Evolutionary conservation across 2,888 invertebrate genomes (phyloP).

Genomic region (Cosmopolites sordidus): DNA sequence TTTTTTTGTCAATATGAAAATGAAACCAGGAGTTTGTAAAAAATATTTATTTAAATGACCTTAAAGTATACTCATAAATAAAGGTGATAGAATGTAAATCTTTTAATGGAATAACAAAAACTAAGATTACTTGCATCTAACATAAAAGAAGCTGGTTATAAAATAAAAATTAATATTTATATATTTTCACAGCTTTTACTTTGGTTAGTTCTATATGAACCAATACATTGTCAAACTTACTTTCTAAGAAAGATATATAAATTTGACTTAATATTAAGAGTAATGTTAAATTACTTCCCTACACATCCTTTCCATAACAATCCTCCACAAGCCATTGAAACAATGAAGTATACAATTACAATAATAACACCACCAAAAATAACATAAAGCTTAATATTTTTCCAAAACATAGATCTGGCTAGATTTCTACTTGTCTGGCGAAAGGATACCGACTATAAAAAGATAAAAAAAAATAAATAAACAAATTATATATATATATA

Average conservation of each 20-base stretch:
- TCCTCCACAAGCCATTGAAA: slow-evolving; percentile 85
- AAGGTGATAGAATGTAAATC: too few relatives aligned
- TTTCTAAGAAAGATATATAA: too few relatives aligned
- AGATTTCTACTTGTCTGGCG: slow-evolving; percentile 80
- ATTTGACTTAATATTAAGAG: too few relatives aligned
- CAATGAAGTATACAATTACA: slow-evolving; percentile 75
- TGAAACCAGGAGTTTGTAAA: too few relatives aligned
- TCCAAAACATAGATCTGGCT: slow-evolving; percentile 87
- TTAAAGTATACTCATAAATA: too few relatives aligned
- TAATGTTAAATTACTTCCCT: slow-evolving; percentile 34
- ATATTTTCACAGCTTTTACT: too few relatives aligned
- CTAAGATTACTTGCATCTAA: too few relatives aligned
- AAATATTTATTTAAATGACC: too few relatives aligned
- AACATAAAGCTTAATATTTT: slow-evolving; percentile 85
- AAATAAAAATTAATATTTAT: background rate
- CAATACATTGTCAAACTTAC: too few relatives aligned
- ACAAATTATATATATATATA: slow-evolving; percentile 2
- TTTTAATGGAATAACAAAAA: too few relatives aligned
- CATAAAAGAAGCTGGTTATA: too few relatives aligned
- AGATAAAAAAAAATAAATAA: slow-evolving; percentile 41
- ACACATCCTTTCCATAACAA: slow-evolving; percentile 70
- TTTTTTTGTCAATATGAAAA: too few relatives aligned
- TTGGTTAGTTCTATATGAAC: background rate
- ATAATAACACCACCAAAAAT: slow-evolving; percentile 63
- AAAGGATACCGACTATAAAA: slow-evolving; percentile 79